Evolutionary conservation across 2,797 vertebrate species (phyloP).

Genomic region (Gymnothorax reevesii): DNA sequence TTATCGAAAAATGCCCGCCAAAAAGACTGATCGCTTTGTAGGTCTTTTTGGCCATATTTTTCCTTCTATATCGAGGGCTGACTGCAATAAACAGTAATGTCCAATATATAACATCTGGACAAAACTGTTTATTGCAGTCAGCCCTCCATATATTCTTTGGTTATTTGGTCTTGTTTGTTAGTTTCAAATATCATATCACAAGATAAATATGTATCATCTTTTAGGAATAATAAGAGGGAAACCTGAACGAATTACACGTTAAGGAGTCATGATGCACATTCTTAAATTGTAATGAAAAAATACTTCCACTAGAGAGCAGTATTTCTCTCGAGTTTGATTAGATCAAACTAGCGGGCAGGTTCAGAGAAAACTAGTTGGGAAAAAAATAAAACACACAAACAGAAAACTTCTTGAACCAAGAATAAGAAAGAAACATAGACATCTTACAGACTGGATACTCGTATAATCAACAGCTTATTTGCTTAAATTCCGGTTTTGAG

Average conservation of each 20-base stretch:
- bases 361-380: background rate
- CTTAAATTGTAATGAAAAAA: background rate
- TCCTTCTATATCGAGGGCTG: too few relatives aligned
- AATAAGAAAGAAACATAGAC: background rate
- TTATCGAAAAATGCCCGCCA: too few relatives aligned
- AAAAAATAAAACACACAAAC: background rate
- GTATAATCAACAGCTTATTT: background rate
- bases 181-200: background rate
- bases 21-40: too few relatives aligned
- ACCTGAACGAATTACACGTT: background rate
- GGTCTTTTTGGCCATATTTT: too few relatives aligned
- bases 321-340: background rate
- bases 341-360: background rate
- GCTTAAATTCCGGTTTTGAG: background rate
- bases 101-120: too few relatives aligned
- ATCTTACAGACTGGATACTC: background rate
- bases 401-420: too few relatives aligned
- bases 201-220: background rate
- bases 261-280: background rate
- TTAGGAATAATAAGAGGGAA: background rate
- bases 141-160: too few relatives aligned
- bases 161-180: too few relatives aligned
- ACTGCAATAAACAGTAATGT: too few relatives aligned
- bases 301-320: background rate
- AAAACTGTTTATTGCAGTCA: too few relatives aligned